Evolutionary conservation across 2,113 vertebrate genomes (phyloP).

Genomic region (Melanocharis versteri): DNA sequence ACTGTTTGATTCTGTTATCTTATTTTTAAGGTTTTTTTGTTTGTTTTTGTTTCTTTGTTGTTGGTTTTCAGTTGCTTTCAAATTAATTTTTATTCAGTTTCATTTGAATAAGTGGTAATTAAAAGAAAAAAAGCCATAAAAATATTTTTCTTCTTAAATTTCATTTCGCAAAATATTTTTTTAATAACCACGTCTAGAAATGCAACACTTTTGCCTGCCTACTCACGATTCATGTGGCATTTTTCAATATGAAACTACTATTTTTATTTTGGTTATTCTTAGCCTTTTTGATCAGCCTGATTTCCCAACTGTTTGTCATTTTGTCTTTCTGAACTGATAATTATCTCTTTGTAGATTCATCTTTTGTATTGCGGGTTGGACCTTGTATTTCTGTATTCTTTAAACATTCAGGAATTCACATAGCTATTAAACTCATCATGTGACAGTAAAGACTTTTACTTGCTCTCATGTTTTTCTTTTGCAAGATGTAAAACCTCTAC

Average conservation of each 20-base stretch:
- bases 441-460: neutral
- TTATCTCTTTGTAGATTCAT: neutral
- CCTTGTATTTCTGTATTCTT: neutral
- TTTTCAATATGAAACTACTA: neutral
- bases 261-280: neutral
- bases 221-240: neutral
- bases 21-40: neutral
- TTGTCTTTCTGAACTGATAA: neutral
- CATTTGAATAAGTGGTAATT: neutral
- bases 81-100: neutral
- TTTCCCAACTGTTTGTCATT: neutral
- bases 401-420: neutral
- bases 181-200: neutral
- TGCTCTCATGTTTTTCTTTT: neutral
- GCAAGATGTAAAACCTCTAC: neutral
- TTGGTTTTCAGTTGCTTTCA: neutral
- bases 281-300: neutral
- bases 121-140: neutral
- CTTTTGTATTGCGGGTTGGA: neutral
- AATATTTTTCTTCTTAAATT: neutral
- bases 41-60: neutral
- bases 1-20: neutral
- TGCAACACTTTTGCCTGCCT: neutral
- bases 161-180: neutral
- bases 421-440: neutral